phyloP scores from a whole-genome alignment of 2,113 vertebrate species.

The Corvus moneduloides region DNA sequence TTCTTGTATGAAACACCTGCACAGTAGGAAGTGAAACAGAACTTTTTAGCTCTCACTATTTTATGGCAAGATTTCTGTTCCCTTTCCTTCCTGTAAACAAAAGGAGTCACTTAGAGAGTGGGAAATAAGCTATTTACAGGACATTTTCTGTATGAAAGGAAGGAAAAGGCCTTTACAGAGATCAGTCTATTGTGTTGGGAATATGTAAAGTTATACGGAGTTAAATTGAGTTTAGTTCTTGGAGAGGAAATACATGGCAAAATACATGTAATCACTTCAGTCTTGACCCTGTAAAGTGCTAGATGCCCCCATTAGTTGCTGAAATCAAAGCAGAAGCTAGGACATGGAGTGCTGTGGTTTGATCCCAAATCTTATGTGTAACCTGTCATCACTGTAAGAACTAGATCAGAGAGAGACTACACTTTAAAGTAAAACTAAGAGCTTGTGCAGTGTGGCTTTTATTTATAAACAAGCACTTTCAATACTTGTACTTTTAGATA shows the following conservation, averaged over 20 bases:
- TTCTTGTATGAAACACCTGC: conserved; percentile 44
- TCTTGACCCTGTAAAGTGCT: background rate
- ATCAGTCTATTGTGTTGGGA: conserved; percentile 51
- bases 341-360: background rate
- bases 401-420: background rate
- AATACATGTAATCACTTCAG: background rate
- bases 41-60: conserved; percentile 39
- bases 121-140: conserved; percentile 68
- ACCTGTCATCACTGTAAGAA: background rate
- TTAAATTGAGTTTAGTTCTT: background rate
- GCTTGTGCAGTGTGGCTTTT: background rate
- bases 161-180: conserved; percentile 76
- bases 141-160: conserved; percentile 77
- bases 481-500: background rate
- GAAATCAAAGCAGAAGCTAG: background rate
- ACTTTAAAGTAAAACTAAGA: background rate
- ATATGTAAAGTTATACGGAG: background rate
- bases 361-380: background rate
- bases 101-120: conserved; percentile 30
- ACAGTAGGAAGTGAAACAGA: conserved; percentile 48
- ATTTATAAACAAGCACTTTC: background rate
- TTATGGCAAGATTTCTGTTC: conserved; percentile 36
- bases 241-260: background rate
- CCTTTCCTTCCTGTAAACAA: conserved; percentile 73
- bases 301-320: background rate